Evolutionary conservation across 2,797 vertebrate species (phyloP).

Genomic region (Netta rufina): DNA sequence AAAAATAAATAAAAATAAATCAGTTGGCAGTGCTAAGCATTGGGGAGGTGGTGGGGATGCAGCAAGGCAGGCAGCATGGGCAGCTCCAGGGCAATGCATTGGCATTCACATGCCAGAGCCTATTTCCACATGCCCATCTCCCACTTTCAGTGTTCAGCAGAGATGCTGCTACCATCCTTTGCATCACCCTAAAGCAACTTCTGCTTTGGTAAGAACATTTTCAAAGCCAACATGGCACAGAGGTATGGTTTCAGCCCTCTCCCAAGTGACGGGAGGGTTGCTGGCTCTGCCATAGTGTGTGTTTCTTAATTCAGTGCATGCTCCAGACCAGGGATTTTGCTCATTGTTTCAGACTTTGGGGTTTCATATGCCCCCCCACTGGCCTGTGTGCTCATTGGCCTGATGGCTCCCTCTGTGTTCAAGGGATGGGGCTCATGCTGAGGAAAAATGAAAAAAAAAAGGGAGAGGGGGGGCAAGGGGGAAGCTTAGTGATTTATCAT

Average conservation of each 20-base stretch:
- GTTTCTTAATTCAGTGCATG: background rate
- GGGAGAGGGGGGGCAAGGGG: fast-evolving
- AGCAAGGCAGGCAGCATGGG: too few species aligned
- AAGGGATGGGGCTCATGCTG: background rate
- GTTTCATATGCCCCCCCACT: background rate
- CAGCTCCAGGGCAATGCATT: too few species aligned
- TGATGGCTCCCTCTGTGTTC: background rate
- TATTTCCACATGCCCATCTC: background rate
- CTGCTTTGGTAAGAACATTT: background rate
- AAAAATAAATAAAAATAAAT: too few species aligned
- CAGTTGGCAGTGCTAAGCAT: background rate
- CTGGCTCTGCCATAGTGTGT: background rate
- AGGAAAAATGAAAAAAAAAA: background rate
- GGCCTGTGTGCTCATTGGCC: background rate
- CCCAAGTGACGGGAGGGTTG: background rate
- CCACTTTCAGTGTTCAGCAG: fast-evolving
- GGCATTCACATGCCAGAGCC: background rate
- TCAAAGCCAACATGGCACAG: background rate
- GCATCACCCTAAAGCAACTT: background rate
- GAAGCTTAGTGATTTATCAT: background rate
- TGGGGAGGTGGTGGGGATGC: background rate
- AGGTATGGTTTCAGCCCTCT: background rate
- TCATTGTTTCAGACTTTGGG: background rate
- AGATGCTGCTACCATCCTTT: background rate
- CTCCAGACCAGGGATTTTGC: background rate